Percentiles rank a stretch among this genome's conserved stretches.
Conservation (phyloP, 2,113 vertebrate species). For the Semicossyphus pulcher region DNA sequence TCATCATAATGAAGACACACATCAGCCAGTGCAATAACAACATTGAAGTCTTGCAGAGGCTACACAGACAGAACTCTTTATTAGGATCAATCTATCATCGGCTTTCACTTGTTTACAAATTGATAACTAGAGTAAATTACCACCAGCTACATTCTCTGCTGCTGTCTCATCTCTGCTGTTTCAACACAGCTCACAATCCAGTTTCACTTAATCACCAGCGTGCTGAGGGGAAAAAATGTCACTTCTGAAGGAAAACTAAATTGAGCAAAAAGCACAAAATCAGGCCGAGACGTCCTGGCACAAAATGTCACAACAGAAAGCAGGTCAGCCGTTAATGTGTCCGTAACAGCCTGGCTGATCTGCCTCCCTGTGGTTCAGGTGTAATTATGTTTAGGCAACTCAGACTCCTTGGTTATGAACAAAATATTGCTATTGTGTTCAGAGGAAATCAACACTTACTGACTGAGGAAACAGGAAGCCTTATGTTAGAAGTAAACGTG, state of each 20-base stretch:
- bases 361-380: constrained; percentile 5
- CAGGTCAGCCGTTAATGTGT: constrained; percentile 13
- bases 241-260: not conserved
- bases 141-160: not conserved
- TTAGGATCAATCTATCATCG: too few relatives aligned
- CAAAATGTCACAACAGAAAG: constrained; percentile 19
- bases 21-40: too few relatives aligned
- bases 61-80: too few relatives aligned
- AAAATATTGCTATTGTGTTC: not conserved
- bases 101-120: too few relatives aligned
- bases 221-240: not conserved
- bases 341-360: not conserved
- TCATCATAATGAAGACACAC: too few relatives aligned
- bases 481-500: not conserved
- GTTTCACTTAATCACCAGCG: not conserved
- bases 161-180: not conserved
- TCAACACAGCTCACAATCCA: not conserved
- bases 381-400: constrained; percentile 9
- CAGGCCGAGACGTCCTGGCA: constrained; percentile 16
- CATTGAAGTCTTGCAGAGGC: too few relatives aligned
- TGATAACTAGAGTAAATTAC: not conserved
- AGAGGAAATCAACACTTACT: not conserved
- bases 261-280: constrained; percentile 16
- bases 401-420: not conserved
- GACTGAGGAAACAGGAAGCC: not conserved